Evolutionary conservation across 2,888 invertebrate species (phyloP).

Genomic region (Macaria liturata): DNA sequence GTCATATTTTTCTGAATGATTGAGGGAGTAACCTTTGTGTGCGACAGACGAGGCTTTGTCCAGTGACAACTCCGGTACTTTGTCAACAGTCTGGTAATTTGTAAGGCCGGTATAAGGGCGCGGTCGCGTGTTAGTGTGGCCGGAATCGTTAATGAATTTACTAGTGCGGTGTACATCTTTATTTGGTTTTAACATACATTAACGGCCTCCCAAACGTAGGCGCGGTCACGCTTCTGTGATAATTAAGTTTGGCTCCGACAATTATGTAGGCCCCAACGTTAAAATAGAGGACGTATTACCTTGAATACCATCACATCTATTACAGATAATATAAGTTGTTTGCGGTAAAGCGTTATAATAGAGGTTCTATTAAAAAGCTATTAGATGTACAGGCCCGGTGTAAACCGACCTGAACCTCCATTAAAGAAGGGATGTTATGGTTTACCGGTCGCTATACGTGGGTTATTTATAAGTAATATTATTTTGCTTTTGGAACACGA

Average conservation of each 20-base stretch:
- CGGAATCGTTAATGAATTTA: conserved; percentile 17
- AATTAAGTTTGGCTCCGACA: conserved; percentile 1
- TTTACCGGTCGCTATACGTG: too few species aligned
- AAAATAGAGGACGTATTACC: too few species aligned
- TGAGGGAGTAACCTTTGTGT: conserved; percentile 22
- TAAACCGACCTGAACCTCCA: conserved; percentile 6
- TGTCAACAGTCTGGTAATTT: conserved; percentile 26
- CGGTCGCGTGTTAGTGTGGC: conserved; percentile 12
- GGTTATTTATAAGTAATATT: neutral
- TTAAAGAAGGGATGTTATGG: conserved; percentile 11
- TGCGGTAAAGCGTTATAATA: too few species aligned
- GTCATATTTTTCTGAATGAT: conserved; percentile 30
- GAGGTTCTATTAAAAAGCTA: too few species aligned
- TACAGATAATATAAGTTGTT: too few species aligned
- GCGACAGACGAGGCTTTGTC: conserved; percentile 18
- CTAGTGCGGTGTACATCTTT: conserved; percentile 8
- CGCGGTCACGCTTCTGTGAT: conserved; percentile 2
- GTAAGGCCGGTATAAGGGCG: conserved; percentile 17
- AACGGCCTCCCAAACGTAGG: conserved; percentile 4
- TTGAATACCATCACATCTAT: too few species aligned
- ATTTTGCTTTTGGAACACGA: conserved; percentile 4
- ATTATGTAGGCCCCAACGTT: too few species aligned
- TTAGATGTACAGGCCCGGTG: neutral
- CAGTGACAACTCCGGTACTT: conserved; percentile 26
- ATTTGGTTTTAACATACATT: conserved; percentile 12